phyloP scores from a whole-genome alignment of 2,888 invertebrate species.

The Ditylenchus weischeri region DNA sequence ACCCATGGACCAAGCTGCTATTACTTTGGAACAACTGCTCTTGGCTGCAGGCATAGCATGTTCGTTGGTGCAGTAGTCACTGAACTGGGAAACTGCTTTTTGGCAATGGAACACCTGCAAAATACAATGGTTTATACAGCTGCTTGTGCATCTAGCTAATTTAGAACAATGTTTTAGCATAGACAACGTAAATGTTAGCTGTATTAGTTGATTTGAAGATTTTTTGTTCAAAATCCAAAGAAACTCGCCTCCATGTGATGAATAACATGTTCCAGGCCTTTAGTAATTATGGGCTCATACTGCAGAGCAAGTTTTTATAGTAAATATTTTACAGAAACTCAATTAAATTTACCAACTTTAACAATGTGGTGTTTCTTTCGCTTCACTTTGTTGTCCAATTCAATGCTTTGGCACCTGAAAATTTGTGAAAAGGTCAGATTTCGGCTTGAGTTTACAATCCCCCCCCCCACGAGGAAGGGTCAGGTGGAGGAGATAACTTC shows the following conservation, averaged over 20 bases:
- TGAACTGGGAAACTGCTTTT: constrained; percentile 16
- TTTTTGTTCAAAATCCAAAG: too few species aligned
- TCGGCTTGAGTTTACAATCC: too few species aligned
- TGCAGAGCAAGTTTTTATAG: constrained; percentile 61
- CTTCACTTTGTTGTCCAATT: constrained; percentile 69
- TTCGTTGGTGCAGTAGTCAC: constrained; percentile 14
- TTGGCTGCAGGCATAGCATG: constrained; percentile 72
- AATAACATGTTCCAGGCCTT: constrained; percentile 79
- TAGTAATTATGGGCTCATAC: constrained; percentile 81
- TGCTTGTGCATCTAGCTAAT: too few species aligned
- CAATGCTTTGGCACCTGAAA: constrained; percentile 77
- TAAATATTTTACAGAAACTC: not conserved
- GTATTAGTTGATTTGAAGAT: too few species aligned
- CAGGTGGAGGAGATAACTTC: too few species aligned
- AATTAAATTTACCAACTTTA: constrained; percentile 17
- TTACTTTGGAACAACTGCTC: constrained; percentile 76
- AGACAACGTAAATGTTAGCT: constrained; percentile 64
- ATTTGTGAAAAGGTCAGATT: too few species aligned
- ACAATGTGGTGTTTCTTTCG: constrained; percentile 71
- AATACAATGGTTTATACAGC: too few species aligned
- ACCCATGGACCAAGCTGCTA: constrained; percentile 99
- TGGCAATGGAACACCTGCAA: constrained; percentile 72
- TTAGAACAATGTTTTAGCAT: too few species aligned
- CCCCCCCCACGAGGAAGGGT: too few species aligned
- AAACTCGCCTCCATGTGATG: constrained; percentile 83